Conservation (phyloP, 2,113 vertebrate genomes). For the Burhinus oedicnemus region DNA sequence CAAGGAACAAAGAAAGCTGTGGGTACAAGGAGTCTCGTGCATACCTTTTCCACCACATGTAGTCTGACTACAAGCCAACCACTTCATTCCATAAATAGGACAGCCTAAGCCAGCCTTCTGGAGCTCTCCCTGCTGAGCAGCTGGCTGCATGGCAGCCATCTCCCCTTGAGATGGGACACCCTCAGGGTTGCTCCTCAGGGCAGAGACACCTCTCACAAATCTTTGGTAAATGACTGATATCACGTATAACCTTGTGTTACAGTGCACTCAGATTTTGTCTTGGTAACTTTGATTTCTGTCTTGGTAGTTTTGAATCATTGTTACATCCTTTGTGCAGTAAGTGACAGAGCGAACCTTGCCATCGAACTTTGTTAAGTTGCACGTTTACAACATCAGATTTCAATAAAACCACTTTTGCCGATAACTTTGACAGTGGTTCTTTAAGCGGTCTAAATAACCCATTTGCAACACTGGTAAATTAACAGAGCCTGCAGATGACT, state of each 20-base stretch:
- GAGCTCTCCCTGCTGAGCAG: too few relatives aligned
- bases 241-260: accelerated
- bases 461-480: background rate
- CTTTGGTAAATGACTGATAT: accelerated
- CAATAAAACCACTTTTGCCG: background rate
- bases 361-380: background rate
- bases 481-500: background rate
- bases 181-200: background rate
- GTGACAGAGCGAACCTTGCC: background rate
- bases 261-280: too few relatives aligned
- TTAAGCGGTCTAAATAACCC: too few relatives aligned
- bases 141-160: too few relatives aligned
- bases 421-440: background rate
- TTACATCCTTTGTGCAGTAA: background rate
- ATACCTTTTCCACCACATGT: too few relatives aligned
- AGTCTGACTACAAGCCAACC: too few relatives aligned
- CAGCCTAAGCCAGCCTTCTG: too few relatives aligned
- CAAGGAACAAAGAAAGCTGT: too few relatives aligned
- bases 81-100: too few relatives aligned
- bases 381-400: background rate
- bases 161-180: too few relatives aligned
- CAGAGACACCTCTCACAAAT: background rate
- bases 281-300: background rate
- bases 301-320: background rate
- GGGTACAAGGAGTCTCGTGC: too few relatives aligned